Base-by-base conservation (phyloP, 2,797 vertebrate genomes). In the Somateria mollissima region DNA sequence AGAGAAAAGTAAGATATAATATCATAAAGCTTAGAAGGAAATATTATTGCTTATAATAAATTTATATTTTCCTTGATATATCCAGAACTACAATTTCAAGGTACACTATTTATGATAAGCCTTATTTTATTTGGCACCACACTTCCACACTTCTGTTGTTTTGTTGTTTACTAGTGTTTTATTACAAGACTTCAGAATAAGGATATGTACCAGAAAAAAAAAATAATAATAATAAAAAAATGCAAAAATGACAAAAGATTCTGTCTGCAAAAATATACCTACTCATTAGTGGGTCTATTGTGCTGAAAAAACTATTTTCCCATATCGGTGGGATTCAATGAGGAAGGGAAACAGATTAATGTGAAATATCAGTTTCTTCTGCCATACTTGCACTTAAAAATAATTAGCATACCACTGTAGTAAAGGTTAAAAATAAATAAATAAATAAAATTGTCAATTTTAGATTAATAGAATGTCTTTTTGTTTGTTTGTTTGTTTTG, bases 11-110 rank as follows among this genome's bases (percentile, higher is more conserved):
- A 34, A 3, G 10, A 49, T 22, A 72, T 61, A 64, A 13, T 3
- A 19, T 41, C 1, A 27, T 25, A 39, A 71, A 67, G 15, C 5
- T n/a, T 56, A 39, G 10, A 49, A 83, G 82, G 15, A 73, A 51
- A 1, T 32, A 10, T 6, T n/a, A 11, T 28, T 75, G 5, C 16
- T 54, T 62, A 41, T 45, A 4, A 76, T 2, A 64, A 65, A 45
- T 32, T 58, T 32, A 41, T 62, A 28, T 12, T 34, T 61, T 24
- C 45, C 25, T 30, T 80, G 61, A n/a, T 30, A 87, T 96, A 61
- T 43, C 24, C 43, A 92, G 18, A 89, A 74, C 10, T 41, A 90
- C 45, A 86, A 91, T 82, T 87, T 95, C 89, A 95, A 91, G 64
- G 34, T 73, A 60, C 14, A 32, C 5, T 22, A 73, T 94, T 88